phyloP scores from a whole-genome alignment of 1,140 invertebrate species.

The Zaprionus camerounensis region DNA sequence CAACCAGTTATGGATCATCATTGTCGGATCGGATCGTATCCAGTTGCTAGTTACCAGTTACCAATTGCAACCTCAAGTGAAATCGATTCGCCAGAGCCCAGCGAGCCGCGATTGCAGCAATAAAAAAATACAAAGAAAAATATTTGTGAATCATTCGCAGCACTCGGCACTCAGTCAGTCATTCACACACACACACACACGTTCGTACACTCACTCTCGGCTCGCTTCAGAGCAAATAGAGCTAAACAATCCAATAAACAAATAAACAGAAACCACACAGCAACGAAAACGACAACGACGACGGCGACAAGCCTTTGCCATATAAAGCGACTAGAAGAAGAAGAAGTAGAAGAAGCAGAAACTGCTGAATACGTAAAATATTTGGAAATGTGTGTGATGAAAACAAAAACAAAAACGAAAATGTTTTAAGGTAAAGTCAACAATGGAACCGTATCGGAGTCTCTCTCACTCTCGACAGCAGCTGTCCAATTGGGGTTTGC shows the following conservation, averaged over 20 bases:
- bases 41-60: conserved; percentile 37
- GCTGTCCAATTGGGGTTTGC: conserved; percentile 68
- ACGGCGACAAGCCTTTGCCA: conserved; percentile 58
- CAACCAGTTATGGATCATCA: conserved; percentile 43
- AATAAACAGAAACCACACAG: conserved; percentile 63
- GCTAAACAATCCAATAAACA: conserved; percentile 68
- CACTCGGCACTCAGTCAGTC: conserved; percentile 18
- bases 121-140: conserved; percentile 62
- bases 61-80: conserved; percentile 26
- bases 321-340: conserved; percentile 42
- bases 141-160: conserved; percentile 72
- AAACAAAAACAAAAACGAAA: conserved; percentile 46
- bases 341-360: conserved; percentile 29
- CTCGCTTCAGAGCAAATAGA: conserved; percentile 67
- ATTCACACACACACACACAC: neutral
- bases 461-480: conserved; percentile 27
- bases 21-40: conserved; percentile 14
- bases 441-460: conserved; percentile 49
- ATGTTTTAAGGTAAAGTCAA: conserved; percentile 74
- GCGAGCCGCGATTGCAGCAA: conserved; percentile 62
- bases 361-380: conserved; percentile 77
- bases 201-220: neutral
- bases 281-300: neutral
- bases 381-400: conserved; percentile 39
- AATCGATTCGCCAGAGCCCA: conserved; percentile 37